phyloP scores from a whole-genome alignment of 2,888 invertebrate species.

The Thera obeliscata region DNA sequence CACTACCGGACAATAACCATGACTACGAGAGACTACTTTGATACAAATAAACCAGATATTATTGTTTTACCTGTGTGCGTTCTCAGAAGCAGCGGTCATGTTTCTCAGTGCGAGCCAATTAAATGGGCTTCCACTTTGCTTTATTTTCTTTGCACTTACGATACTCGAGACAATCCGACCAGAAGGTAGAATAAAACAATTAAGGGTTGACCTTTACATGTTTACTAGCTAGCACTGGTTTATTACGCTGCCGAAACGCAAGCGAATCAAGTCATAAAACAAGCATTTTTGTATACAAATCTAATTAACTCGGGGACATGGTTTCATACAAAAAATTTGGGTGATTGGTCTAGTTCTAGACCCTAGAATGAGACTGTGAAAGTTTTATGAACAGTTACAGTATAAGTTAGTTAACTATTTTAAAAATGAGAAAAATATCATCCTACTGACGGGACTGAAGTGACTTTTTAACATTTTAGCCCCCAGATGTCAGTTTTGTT shows the following conservation, averaged over 20 bases:
- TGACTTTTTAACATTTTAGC: background rate
- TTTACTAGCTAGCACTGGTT: background rate
- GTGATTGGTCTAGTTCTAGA: no score
- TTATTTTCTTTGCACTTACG: constrained; percentile 61
- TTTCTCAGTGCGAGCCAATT: constrained; percentile 62
- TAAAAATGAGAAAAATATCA: no score
- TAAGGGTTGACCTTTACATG: constrained; percentile 9
- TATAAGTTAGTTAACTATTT: no score
- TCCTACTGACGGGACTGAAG: no score
- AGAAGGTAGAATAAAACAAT: constrained; percentile 49
- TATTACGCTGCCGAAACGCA: background rate
- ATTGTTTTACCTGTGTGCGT: constrained; percentile 18
- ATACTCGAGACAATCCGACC: constrained; percentile 52
- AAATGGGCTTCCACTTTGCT: constrained; percentile 56
- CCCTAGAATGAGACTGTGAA: no score
- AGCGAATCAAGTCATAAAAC: no score
- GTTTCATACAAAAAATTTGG: no score
- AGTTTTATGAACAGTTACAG: no score
- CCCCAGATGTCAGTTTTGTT: background rate
- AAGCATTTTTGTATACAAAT: no score
- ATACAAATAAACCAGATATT: constrained; percentile 7
- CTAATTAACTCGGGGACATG: no score
- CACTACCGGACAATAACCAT: no score
- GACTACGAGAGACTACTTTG: background rate
- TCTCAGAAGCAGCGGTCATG: constrained; percentile 38